Percentiles rank a stretch among this genome's conserved stretches.
phyloP scores from a whole-genome alignment of 2,113 vertebrate genomes.

The Siniperca chuatsi region DNA sequence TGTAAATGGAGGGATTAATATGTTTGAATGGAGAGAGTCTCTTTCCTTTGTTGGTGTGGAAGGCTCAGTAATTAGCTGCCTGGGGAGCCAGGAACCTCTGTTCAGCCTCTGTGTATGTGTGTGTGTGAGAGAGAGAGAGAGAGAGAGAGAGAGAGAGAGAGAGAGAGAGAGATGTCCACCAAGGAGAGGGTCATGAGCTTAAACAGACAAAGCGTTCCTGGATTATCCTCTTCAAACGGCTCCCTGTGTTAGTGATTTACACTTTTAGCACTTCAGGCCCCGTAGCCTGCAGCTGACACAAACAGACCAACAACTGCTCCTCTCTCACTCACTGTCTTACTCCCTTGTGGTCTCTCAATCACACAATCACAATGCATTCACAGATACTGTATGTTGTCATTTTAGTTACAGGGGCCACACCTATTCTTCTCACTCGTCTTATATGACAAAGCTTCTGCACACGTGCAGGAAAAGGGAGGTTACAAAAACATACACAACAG shows the following conservation, averaged over 20 bases:
- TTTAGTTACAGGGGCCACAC: not conserved
- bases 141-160: not conserved
- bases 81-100: conserved; percentile 50
- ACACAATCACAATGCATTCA: not conserved
- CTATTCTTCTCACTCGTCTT: not conserved
- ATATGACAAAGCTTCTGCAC: not conserved
- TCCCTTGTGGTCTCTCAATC: conserved; percentile 12
- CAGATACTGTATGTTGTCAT: not conserved
- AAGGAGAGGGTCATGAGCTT: conserved; percentile 59
- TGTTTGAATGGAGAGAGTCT: conserved; percentile 60
- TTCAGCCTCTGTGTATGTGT: conserved; percentile 27
- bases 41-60: conserved; percentile 61
- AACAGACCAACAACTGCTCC: conserved; percentile 20
- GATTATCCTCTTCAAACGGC: conserved; percentile 60
- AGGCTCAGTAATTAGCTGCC: conserved; percentile 67
- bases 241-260: conserved; percentile 44
- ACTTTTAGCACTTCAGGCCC: conserved; percentile 38
- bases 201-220: conserved; percentile 62
- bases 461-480: not conserved
- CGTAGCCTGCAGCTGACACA: conserved; percentile 10
- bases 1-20: conserved; percentile 66
- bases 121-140: conserved; percentile 17
- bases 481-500: conserved; percentile 15
- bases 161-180: conserved; percentile 39
- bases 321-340: conserved; percentile 2